These are phyloP conservation scores for Hippoglossus stenolepis DNA, from an alignment of 2,113 vertebrate species.

Conservation along the genomic window DNA sequence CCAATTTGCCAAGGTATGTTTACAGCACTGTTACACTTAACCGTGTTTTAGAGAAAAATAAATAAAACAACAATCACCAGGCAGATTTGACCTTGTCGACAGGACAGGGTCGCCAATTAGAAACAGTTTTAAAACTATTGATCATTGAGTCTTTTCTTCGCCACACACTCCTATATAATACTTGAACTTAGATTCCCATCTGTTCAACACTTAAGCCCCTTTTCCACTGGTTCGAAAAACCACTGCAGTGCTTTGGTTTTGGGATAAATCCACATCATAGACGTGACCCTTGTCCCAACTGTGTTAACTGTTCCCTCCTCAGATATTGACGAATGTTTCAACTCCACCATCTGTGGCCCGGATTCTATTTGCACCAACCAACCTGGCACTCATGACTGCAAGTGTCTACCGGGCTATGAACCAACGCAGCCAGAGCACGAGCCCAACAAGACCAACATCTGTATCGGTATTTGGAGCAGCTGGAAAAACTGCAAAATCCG, in stretches of 20 bases:
- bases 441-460: slow-evolving; percentile 51
- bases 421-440: not conserved
- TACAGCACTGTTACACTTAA: not conserved
- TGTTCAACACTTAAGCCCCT: no score
- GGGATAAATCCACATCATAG: not conserved
- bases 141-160: not conserved
- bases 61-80: not conserved
- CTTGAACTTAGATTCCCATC: no score
- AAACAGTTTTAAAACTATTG: not conserved
- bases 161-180: not conserved
- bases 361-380: slow-evolving; percentile 52
- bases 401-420: slow-evolving; percentile 29
- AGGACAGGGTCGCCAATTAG: not conserved
- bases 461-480: slow-evolving; percentile 51
- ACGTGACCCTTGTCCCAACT: not conserved
- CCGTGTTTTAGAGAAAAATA: no score
- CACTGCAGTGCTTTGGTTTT: not conserved
- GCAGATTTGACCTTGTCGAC: not conserved
- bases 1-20: slow-evolving; percentile 61
- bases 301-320: slow-evolving; percentile 2
- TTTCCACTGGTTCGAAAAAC: no score
- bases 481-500: not conserved
- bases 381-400: slow-evolving; percentile 40
- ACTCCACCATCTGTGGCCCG: slow-evolving; percentile 51
- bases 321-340: slow-evolving; percentile 67